phyloP scores from a whole-genome alignment of 2,888 invertebrate genomes.

The Netelia melanura region DNA sequence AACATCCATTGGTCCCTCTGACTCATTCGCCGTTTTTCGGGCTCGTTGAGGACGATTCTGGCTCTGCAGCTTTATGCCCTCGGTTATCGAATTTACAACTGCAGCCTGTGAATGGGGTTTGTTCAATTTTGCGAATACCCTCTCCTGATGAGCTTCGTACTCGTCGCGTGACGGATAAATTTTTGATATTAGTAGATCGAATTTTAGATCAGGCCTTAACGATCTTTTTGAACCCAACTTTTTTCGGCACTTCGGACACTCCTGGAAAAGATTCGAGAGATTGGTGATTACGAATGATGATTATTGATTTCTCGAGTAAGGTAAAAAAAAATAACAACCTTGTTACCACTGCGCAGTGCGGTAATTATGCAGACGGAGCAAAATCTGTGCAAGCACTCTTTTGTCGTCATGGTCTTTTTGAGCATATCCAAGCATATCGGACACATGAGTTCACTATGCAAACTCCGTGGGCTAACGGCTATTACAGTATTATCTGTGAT shows the following conservation, averaged over 20 bases:
- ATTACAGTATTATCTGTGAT: slow-evolving; percentile 98
- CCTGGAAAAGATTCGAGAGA: slow-evolving; percentile 83
- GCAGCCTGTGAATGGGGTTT: slow-evolving; percentile 97
- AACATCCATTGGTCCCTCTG: slow-evolving; percentile 78
- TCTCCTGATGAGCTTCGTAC: slow-evolving; percentile 97
- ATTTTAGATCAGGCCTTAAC: slow-evolving; percentile 98
- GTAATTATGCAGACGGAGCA: slow-evolving; percentile 99
- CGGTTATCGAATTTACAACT: slow-evolving; percentile 96
- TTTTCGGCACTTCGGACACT: slow-evolving; percentile 99
- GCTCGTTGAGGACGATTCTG: slow-evolving; percentile 94
- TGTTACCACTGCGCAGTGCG: slow-evolving; percentile 98
- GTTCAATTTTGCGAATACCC: slow-evolving; percentile 96
- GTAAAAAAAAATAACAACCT: slow-evolving; percentile 85
- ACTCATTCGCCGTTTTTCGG: slow-evolving; percentile 89
- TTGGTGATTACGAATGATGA: background rate
- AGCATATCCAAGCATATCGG: slow-evolving; percentile 99
- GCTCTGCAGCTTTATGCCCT: slow-evolving; percentile 95
- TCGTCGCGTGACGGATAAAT: slow-evolving; percentile 98
- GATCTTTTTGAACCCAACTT: slow-evolving; percentile 99
- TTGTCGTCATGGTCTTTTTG: slow-evolving; percentile 99
- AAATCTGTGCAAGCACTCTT: slow-evolving; percentile 99
- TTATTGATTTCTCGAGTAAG: background rate
- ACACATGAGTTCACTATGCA: slow-evolving; percentile 99
- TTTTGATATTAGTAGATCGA: slow-evolving; percentile 98
- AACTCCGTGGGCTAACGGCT: slow-evolving; percentile 96